phyloP scores from a whole-genome alignment of 2,797 vertebrate species.

The Salmo trutta region DNA sequence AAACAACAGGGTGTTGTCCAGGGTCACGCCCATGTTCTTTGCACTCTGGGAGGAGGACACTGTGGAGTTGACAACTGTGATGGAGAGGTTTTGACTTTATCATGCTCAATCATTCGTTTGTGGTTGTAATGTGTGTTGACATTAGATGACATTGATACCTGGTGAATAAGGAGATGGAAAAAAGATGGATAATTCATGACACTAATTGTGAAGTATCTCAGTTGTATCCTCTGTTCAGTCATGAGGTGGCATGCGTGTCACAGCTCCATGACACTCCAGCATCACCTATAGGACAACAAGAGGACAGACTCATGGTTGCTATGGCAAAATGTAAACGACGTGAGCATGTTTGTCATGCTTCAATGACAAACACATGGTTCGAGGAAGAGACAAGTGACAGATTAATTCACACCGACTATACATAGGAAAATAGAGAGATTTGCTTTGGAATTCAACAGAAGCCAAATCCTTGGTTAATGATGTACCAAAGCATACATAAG shows the following conservation, averaged over 20 bases:
- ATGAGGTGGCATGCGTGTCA: not conserved
- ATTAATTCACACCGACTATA: not conserved
- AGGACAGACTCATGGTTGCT: conserved; percentile 13
- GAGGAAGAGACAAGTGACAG: not conserved
- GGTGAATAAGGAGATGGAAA: not conserved
- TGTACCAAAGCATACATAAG: not conserved
- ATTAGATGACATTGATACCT: not conserved
- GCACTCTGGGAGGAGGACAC: too few species aligned
- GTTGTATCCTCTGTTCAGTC: too few species aligned
- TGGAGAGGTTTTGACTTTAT: not conserved
- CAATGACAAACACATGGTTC: not conserved
- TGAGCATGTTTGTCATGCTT: not conserved
- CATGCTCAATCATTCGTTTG: not conserved
- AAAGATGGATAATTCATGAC: not conserved
- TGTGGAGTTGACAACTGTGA: too few species aligned
- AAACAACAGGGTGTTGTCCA: too few species aligned
- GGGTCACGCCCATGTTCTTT: too few species aligned
- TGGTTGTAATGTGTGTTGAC: not conserved
- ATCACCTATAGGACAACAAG: not conserved
- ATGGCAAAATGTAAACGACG: conserved; percentile 11
- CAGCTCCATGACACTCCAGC: not conserved
- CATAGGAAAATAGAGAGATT: not conserved
- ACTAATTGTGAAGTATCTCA: not conserved
- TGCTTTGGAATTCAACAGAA: not conserved
- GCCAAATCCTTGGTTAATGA: not conserved